Evolutionary conservation across 2,113 vertebrate genomes (phyloP).

Genomic region (Trinectes maculatus): DNA sequence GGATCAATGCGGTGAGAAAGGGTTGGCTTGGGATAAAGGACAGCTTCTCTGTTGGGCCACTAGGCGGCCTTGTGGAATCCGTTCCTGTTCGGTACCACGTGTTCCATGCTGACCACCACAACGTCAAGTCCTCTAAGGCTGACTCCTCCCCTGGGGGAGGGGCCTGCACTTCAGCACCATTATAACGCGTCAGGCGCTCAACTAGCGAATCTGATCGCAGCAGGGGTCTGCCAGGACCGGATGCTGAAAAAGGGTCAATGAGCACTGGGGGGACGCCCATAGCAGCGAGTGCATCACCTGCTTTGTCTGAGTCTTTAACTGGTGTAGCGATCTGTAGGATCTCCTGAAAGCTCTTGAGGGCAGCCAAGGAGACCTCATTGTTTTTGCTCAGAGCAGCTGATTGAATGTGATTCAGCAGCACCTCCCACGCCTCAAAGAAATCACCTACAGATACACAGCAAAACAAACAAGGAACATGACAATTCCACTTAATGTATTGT

Average conservation of each 20-base stretch:
- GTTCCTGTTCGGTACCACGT: slow-evolving; percentile 95
- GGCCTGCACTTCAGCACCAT: slow-evolving; percentile 70
- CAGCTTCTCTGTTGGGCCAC: slow-evolving; percentile 83
- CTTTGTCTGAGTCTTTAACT: slow-evolving; percentile 89
- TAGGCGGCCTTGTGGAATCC: slow-evolving; percentile 93
- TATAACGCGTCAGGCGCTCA: slow-evolving; percentile 88
- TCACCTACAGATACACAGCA: slow-evolving; percentile 83
- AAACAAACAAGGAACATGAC: neutral
- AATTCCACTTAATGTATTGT: slow-evolving; percentile 2
- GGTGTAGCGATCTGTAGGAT: slow-evolving; percentile 97
- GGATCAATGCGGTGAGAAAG: slow-evolving; percentile 96
- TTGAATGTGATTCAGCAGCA: slow-evolving; percentile 97
- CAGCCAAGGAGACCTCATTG: slow-evolving; percentile 96
- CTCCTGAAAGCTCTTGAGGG: slow-evolving; percentile 98
- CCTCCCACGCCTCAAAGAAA: slow-evolving; percentile 97
- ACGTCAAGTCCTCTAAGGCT: slow-evolving; percentile 88
- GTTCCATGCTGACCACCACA: slow-evolving; percentile 99
- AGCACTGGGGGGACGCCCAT: slow-evolving; percentile 87
- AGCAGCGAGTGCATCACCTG: slow-evolving; percentile 82
- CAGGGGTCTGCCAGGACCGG: slow-evolving; percentile 88
- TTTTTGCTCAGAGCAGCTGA: slow-evolving; percentile 99
- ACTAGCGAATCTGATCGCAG: slow-evolving; percentile 91
- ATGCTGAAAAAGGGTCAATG: slow-evolving; percentile 86
- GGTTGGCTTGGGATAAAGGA: slow-evolving; percentile 98
- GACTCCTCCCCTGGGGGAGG: slow-evolving; percentile 87